Base-by-base conservation (phyloP, 2,888 invertebrate genomes). In the Cotesia congregata region DNA sequence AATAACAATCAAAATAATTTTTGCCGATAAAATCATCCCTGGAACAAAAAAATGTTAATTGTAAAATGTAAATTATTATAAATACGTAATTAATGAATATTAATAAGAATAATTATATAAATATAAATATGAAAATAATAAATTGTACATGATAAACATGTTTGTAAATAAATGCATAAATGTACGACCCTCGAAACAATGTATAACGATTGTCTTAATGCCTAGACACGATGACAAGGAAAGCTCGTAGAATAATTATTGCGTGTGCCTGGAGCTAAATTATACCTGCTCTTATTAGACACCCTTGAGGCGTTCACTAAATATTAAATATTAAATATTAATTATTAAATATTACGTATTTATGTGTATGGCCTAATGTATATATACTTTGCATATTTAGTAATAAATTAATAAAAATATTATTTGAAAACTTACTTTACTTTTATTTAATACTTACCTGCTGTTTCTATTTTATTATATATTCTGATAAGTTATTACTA, bases 311-410 rank as follows among this genome's bases (percentile, higher is more conserved):
- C 64, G 69, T 65, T 72, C 69, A 30, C 71, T 64, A 76, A 41
- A 70, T 70, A 70, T 59, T 5, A 61, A 74, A 67, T 61, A 74
- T 40, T 17, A 67, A 59, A 70, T 70, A 70, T 59, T 5, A 61
- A 74, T 39, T 61, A 74, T 40, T 17, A 67, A 59, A 67, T 67
- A 83, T 81, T 76, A 81, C 78, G 83, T 85, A 85, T 81, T 84
- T 83, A 82, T 85, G 83, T 87, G 83, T 86, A 86, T 86, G 86
- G 86, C 86, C 86, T 87, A 87, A 86, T 86, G 84, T 86, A 86
- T 83, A 86, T 83, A 85, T 86, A 86, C 82, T 83, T 86, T 85
- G 87, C 86, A 85, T 81, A 85, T 85, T 86, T 85, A 87, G 85
- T 83, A 30, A 86, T 86, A 87, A 86, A 86, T 84, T 81, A 76